Percentiles rank a stretch among this genome's conserved stretches.
phyloP scores from a whole-genome alignment of 1,140 invertebrate species.

The Drosophila fuyamai region DNA sequence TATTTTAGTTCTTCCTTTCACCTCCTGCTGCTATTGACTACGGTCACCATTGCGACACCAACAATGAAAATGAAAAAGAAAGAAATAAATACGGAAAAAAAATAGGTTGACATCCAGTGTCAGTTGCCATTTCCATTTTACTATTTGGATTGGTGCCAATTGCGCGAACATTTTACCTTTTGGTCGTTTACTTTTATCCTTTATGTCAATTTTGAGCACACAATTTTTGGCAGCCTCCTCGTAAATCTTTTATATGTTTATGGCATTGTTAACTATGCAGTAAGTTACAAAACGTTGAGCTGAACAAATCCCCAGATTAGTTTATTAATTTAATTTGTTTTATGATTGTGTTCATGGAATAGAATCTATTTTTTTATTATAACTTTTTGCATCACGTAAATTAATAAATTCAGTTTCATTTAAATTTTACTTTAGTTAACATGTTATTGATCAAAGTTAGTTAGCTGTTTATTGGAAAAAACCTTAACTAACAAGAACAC shows the following conservation, averaged over 20 bases:
- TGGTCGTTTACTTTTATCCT: constrained; percentile 30
- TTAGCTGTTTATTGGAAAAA: too few relatives aligned
- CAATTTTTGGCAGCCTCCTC: constrained; percentile 32
- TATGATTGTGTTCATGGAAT: background rate
- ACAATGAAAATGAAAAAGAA: constrained; percentile 14
- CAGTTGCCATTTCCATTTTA: constrained; percentile 64
- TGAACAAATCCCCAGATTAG: background rate
- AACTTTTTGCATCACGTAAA: too few relatives aligned
- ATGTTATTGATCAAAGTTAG: too few relatives aligned
- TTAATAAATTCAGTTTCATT: too few relatives aligned
- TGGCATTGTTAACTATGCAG: constrained; percentile 11
- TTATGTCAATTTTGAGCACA: constrained; percentile 49
- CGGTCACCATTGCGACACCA: constrained; percentile 47
- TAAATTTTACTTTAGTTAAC: too few relatives aligned
- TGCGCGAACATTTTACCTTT: constrained; percentile 39
- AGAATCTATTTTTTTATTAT: too few relatives aligned
- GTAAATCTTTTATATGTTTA: constrained; percentile 56
- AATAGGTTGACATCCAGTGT: constrained; percentile 67
- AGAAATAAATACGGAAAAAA: constrained; percentile 36
- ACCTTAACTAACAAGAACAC: too few relatives aligned
- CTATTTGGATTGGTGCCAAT: constrained; percentile 64
- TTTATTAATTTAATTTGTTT: too few relatives aligned
- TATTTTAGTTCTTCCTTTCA: constrained; percentile 39
- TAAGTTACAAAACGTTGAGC: too few relatives aligned
- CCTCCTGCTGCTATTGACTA: constrained; percentile 42